Evolutionary conservation across 53 echinoderm and acorn worm genomes (phyloP).

Genomic region (Holothuria leucospilota): DNA sequence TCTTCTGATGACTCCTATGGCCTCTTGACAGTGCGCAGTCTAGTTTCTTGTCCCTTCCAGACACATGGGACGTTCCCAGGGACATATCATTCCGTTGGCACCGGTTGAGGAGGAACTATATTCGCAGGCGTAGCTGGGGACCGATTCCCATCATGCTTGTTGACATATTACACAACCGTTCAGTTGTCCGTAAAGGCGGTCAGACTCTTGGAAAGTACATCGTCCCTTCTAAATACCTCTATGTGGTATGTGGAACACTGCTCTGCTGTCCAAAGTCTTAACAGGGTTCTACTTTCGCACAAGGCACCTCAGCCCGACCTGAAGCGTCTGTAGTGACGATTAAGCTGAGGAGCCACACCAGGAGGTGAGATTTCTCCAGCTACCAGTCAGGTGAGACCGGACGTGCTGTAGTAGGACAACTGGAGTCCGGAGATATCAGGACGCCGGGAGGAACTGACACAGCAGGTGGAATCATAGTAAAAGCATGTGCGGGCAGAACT

Average conservation of each 20-base stretch:
- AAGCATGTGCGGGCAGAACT: background rate
- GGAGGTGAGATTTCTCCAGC: background rate
- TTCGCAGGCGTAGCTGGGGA: background rate
- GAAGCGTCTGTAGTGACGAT: background rate
- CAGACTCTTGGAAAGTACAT: background rate
- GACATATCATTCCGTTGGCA: background rate
- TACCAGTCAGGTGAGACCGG: background rate
- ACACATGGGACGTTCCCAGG: background rate
- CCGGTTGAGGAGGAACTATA: background rate
- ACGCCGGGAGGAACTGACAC: background rate
- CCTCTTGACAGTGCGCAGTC: background rate
- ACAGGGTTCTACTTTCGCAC: background rate
- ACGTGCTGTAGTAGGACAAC: background rate
- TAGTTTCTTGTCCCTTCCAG: background rate
- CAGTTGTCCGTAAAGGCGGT: background rate
- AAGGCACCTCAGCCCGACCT: background rate
- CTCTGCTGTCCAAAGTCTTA: background rate
- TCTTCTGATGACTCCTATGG: background rate
- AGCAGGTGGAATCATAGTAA: background rate
- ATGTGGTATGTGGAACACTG: background rate
- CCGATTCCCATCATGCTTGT: background rate
- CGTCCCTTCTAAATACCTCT: background rate
- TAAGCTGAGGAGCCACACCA: background rate
- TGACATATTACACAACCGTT: background rate
- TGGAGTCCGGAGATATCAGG: background rate